Conservation (phyloP, 2,797 vertebrate species). For the Cuculus canorus region DNA sequence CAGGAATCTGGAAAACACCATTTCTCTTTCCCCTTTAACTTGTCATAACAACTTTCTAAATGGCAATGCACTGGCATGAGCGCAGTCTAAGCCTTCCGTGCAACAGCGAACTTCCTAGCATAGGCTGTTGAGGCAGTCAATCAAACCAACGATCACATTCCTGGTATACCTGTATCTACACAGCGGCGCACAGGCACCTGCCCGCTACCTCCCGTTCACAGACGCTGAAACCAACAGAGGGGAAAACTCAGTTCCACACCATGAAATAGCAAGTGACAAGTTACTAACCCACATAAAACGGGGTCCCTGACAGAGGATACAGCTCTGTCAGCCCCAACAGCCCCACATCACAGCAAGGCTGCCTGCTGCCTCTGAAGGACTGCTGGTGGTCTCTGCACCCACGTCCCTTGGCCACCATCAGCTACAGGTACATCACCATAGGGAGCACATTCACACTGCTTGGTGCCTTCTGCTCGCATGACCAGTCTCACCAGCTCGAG, state of each 20-base stretch:
- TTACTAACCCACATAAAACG: background rate
- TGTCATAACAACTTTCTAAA: background rate
- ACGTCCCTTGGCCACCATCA: background rate
- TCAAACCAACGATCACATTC: background rate
- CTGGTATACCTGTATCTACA: background rate
- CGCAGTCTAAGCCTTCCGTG: background rate
- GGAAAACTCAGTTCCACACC: background rate
- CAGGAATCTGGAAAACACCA: fast-evolving
- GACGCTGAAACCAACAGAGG: background rate
- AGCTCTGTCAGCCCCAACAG: background rate
- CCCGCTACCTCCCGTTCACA: background rate
- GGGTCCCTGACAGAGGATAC: background rate
- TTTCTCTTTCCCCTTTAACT: background rate
- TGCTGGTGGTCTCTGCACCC: background rate
- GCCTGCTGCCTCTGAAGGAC: fast-evolving
- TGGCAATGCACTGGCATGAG: fast-evolving
- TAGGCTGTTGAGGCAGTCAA: background rate
- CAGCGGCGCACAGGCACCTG: fast-evolving
- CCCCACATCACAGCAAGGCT: fast-evolving
- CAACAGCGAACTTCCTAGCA: background rate
- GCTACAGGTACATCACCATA: background rate
- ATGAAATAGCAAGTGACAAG: background rate
- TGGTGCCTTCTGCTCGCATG: background rate
- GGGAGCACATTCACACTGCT: background rate
- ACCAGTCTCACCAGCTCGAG: background rate